Base-by-base conservation (phyloP, 1,140 invertebrate genomes). In the Aphis gossypii region DNA sequence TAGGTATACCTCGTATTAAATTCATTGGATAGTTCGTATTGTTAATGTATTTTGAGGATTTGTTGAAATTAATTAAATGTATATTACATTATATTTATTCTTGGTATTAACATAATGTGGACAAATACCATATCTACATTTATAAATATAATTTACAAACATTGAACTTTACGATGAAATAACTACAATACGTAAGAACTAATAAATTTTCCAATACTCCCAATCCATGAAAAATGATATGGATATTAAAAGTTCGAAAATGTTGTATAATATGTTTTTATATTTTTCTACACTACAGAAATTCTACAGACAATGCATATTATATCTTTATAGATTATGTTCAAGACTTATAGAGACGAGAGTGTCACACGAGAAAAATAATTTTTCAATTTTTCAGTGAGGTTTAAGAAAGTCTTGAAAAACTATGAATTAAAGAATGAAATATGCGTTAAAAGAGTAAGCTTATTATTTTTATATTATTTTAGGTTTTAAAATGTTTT, bases 51-150 rank as follows among this genome's bases (percentile, higher is more conserved):
- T 68, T 68, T 68, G 60, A 68, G 30, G 60, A 68, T 68, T 68
- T 68, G 60, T 68, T 68, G 60, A 68, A 68, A n/a, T 68, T 68
- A 68, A 68, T 68, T 68, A 68, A 68, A 68, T 68, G 30, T 68
- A 68, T 68, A 68, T 68, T n/a, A n/a, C 60, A 68, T 68, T 68
- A 68, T 68, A 68, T 68, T 68, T 68, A 30, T n/a, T 68, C 30
- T 68, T 68, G 30, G 30, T 68, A 68, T 68, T 68, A 51, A 68
- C 60, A 68, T 68, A 68, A 68, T 68, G 14, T 30, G 4, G 3
- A 68, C 30, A 30, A 60, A 68, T 68, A 68, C 60, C 60, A 68
- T n/a, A n/a, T 68, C 9, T 68, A n/a, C 14, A 68, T 68, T 0
- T 18, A 68, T 68, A 68, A 68, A 68, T 68, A 68, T 68, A n/a